Conservation (phyloP, 2,888 invertebrate genomes). For the Carabus problematicus region DNA sequence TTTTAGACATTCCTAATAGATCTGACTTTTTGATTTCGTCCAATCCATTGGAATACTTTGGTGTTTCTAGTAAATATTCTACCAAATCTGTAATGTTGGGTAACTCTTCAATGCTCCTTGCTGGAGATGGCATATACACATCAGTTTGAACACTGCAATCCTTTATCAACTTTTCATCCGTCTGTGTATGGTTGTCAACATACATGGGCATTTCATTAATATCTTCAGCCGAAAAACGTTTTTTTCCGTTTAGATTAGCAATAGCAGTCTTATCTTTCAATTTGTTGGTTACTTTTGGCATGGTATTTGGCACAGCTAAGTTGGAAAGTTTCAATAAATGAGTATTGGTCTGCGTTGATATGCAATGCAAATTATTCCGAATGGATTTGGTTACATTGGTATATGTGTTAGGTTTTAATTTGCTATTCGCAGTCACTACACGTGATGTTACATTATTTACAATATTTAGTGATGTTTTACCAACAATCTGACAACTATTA, state of each 20-base stretch:
- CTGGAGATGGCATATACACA: background rate
- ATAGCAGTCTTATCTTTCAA: too few relatives aligned
- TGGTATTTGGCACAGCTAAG: too few relatives aligned
- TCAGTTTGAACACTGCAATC: conserved; percentile 6
- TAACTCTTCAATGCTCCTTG: background rate
- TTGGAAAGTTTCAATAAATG: too few relatives aligned
- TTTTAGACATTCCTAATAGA: conserved; percentile 27
- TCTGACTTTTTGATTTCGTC: conserved; percentile 29
- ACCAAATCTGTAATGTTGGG: conserved; percentile 31
- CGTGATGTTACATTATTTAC: background rate
- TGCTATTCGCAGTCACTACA: too few relatives aligned
- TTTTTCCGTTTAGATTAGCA: background rate
- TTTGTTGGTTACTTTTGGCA: too few relatives aligned
- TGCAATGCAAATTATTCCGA: too few relatives aligned
- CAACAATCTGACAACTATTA: too few relatives aligned
- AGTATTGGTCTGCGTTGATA: too few relatives aligned
- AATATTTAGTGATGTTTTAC: background rate
- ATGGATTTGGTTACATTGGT: too few relatives aligned
- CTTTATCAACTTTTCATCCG: background rate
- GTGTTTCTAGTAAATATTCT: conserved; percentile 27
- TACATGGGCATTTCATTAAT: conserved; percentile 18
- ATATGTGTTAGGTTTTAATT: too few relatives aligned
- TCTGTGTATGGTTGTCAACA: conserved; percentile 25
- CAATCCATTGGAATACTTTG: conserved; percentile 22
- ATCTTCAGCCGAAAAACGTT: background rate